Conservation (phyloP, 2,797 vertebrate species). For the Babyrousa celebensis region DNA sequence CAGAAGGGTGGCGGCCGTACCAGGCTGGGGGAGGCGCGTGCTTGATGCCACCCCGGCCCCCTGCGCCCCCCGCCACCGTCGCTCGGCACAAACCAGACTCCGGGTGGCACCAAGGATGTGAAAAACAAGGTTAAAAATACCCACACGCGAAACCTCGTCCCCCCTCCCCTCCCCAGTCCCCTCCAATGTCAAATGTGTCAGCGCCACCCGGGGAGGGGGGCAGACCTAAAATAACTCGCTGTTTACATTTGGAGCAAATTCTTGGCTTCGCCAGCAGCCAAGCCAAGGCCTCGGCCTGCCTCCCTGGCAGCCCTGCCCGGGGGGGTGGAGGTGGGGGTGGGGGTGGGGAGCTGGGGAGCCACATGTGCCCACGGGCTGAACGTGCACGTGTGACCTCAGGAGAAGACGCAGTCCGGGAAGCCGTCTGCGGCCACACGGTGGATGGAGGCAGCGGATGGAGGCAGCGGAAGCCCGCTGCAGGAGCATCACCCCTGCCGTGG, state of each 20-base stretch:
- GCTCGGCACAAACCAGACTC: not conserved
- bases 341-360: not conserved
- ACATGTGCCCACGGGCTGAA: not conserved
- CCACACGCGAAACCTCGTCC: not conserved
- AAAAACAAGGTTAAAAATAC: constrained; percentile 76
- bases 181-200: constrained; percentile 81
- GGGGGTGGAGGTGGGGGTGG: not conserved
- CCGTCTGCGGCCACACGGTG: not conserved
- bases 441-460: not conserved
- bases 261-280: constrained; percentile 72
- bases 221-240: constrained; percentile 80
- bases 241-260: constrained; percentile 85
- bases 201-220: constrained; percentile 23
- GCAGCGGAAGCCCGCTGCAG: not conserved
- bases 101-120: not conserved
- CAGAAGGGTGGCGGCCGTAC: not conserved
- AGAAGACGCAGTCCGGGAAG: not conserved
- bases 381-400: not conserved
- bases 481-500: not conserved
- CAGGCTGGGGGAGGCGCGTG: not conserved
- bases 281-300: constrained; percentile 67
- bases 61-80: not conserved
- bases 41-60: not conserved
- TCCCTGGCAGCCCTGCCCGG: constrained; percentile 88
- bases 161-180: not conserved